Conservation (phyloP, 2,797 vertebrate species). For the Meriones psammophilus region DNA sequence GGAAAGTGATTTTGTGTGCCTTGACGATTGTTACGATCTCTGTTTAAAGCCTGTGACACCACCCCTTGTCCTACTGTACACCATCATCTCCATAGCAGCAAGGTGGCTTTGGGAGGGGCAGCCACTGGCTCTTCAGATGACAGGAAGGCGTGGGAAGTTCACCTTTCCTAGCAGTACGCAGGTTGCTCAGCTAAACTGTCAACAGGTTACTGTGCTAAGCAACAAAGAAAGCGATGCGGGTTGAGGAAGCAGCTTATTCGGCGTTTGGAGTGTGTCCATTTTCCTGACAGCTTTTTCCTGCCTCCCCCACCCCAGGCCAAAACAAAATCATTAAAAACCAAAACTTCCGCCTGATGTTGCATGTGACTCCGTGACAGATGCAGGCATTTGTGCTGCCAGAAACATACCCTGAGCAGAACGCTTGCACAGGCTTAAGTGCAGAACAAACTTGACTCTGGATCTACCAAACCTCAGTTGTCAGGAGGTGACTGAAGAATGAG, state of each 20-base stretch:
- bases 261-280: constrained; percentile 74
- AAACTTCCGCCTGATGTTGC: constrained; percentile 78
- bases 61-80: not conserved
- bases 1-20: constrained; percentile 38
- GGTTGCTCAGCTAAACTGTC: constrained; percentile 26
- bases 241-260: constrained; percentile 77
- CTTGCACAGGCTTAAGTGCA: constrained; percentile 74
- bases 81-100: constrained; percentile 58
- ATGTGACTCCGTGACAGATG: constrained; percentile 75
- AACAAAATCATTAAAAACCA: constrained; percentile 80
- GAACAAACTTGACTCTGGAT: constrained; percentile 63
- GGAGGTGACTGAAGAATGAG: constrained; percentile 40
- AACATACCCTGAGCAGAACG: constrained; percentile 65
- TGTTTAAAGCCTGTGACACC: constrained; percentile 64
- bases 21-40: constrained; percentile 70
- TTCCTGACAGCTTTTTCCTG: constrained; percentile 79
- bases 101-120: constrained; percentile 10
- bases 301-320: constrained; percentile 68
- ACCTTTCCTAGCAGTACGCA: constrained; percentile 84
- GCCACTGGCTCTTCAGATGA: constrained; percentile 39
- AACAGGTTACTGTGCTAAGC: constrained; percentile 70
- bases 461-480: constrained; percentile 38
- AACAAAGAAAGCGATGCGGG: constrained; percentile 57
- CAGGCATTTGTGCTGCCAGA: constrained; percentile 68
- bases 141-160: constrained; percentile 75